phyloP scores from a whole-genome alignment of 2,797 vertebrate genomes.

The Telmatherina bonti region DNA sequence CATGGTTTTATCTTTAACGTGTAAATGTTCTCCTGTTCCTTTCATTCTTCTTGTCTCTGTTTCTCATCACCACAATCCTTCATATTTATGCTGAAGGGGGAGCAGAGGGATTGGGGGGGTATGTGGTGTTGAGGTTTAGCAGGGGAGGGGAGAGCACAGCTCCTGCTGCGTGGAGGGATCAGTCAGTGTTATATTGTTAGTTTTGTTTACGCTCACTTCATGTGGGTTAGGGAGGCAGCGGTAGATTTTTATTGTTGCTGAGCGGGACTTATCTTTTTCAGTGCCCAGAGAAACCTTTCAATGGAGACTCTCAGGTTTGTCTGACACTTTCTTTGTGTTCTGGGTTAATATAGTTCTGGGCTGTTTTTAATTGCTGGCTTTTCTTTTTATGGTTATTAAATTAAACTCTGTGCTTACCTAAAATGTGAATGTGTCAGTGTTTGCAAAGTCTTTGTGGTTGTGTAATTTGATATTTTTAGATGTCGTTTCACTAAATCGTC shows the following conservation, averaged over 20 bases:
- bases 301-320: conserved; percentile 65
- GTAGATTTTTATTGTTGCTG: conserved; percentile 33
- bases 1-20: conserved; percentile 34
- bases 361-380: conserved; percentile 10
- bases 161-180: conserved; percentile 70
- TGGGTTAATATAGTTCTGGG: neutral
- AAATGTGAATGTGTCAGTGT: conserved; percentile 13
- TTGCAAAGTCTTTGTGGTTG: conserved; percentile 2
- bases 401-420: neutral
- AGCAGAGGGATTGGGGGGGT: conserved; percentile 46
- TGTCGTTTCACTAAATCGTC: neutral
- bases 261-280: conserved; percentile 38
- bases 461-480: conserved; percentile 3
- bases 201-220: conserved; percentile 65
- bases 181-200: conserved; percentile 64
- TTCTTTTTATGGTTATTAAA: neutral
- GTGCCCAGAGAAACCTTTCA: conserved; percentile 29
- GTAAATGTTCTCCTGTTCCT: conserved; percentile 10
- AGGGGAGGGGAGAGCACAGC: conserved; percentile 42
- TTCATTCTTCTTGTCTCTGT: conserved; percentile 23
- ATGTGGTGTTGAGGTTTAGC: conserved; percentile 40
- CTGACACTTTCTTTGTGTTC: conserved; percentile 9
- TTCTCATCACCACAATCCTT: conserved; percentile 44
- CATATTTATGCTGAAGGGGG: conserved; percentile 53
- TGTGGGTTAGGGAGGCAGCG: conserved; percentile 48